Evolutionary conservation across 2,888 invertebrate genomes (phyloP), one percentile per base, ranked within the genome.

Genomic region (Heliconius sara): DNA sequence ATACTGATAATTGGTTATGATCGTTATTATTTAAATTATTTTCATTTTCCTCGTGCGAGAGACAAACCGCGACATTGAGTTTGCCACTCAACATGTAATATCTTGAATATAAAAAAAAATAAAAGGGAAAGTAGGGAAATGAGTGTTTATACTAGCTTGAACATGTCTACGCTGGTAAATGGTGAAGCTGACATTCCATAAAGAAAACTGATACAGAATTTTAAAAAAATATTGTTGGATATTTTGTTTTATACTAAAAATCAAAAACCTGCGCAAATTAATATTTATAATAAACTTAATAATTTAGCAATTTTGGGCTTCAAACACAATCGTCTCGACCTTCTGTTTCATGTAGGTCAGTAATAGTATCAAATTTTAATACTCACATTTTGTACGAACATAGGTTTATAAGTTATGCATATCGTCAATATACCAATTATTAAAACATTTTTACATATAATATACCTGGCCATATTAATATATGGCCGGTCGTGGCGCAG

Each of bases 291-390:
- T 43, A 6, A 22, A 68, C 6, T 3, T n/a, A 7, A 68, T n/a
- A 70, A 70, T 70, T 43, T 68, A 0, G 16, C 43, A 47, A 70
- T 25, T 70, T 43, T 70, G 25, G 7, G 25, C 70, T 16, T 39
- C 34, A 39, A 70, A 70, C 16, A 70, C 16, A 70, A 25, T 70
- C 25, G 70, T 7, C 7, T 25, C 25, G 70, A 70, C 70, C 70
- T 70, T 70, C 70, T 43, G 16, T 70, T 43, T 7, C 70, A 43
- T 25, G n/a, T 70, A 70, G 70, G 70, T 70, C 70, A 70, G 70
- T 70, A 47, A 70, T 70, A 70, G 43, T 70, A 19, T 70, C 43
- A 43, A 70, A 70, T 70, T 70, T 70, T 68, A 25, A n/a, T 43
- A 47, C 1, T 43, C 70, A 16, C 9, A 43, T 43, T n/a, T 70